Conservation (phyloP, 2,797 vertebrate species). For the Tokudaia tokunoshimensis region DNA sequence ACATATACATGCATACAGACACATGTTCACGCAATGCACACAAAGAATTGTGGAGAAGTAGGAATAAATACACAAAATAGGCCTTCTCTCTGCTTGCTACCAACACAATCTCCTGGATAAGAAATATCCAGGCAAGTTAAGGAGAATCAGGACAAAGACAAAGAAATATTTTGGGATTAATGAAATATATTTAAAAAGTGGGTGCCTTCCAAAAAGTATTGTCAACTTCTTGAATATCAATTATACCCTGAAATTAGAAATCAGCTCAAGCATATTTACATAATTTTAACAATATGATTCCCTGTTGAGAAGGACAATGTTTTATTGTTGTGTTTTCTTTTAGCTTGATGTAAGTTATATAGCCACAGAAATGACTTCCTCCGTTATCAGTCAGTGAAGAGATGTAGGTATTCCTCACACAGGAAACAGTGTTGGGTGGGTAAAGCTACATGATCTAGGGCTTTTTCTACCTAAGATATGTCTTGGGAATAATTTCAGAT, state of each 20-base stretch:
- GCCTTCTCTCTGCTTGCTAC: not conserved
- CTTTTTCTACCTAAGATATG: slow-evolving; percentile 9
- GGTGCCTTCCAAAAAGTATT: not conserved
- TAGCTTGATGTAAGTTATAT: not conserved
- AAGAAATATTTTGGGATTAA: slow-evolving; percentile 3
- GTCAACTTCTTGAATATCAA: not conserved
- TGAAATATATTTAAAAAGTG: not conserved
- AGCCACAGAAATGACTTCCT: not conserved
- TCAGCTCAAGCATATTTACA: not conserved
- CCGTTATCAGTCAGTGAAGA: not conserved
- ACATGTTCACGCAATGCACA: not conserved
- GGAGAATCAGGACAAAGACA: not conserved
- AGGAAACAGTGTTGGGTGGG: not conserved
- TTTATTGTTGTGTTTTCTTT: not conserved
- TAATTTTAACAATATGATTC: not conserved
- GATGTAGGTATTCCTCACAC: not conserved
- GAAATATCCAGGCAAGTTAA: not conserved
- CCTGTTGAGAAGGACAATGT: slow-evolving; percentile 13
- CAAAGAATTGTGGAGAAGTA: not conserved
- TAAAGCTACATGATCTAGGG: not conserved
- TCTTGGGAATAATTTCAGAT: slow-evolving; percentile 47
- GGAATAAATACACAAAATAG: not conserved
- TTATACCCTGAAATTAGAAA: not conserved
- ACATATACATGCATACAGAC: not conserved
- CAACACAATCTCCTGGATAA: not conserved